Evolutionary conservation across 2,797 vertebrate species (phyloP), one percentile per base, ranked within the genome.

Genomic region (Apodemus agrarius): DNA sequence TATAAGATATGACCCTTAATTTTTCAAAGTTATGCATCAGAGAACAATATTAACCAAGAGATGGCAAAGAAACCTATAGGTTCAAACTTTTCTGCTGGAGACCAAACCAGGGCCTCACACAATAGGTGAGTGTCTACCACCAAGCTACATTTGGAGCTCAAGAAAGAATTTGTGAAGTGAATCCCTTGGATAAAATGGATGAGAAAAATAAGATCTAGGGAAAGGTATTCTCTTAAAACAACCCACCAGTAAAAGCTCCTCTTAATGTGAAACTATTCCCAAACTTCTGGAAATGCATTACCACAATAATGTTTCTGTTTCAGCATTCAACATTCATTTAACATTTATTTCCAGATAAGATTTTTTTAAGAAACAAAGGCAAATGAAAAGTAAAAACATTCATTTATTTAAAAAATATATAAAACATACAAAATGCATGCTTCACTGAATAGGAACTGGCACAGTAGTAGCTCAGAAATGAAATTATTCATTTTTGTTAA

Each of bases 401-500:
- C 24, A 57, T 57, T 49, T 69, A n/a, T 24, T 69, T 87, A 3
- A 69, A 54, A 14, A 29, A 40, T 29, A n/a, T 67, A 67, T 67
- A 43, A 86, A 82, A 34, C 17, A 76, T 24, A 65, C 8, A 76
- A 46, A 91, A 89, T 52, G 22, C 13, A 84, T 46, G 31, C 76
- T 82, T 14, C 4, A 26, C n/a, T 95, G 67, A 87, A 83, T 43
- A 89, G n/a, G 4, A 13, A 87, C 5, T 88, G 80, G 49, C 59
- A 63, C 19, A 85, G 34, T 87, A 85, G 13, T 88, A 52, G 2
- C 67, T 4, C n/a, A 67, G 65, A 96, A 92, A 88, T 65, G 14
- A 94, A 91, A 94, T 43, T 85, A 74, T 4, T 37, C n/a, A 92
- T 61, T 84, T 93, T n/a, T 90, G 74, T 74, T 92, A 86, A 92